phyloP scores from a whole-genome alignment of 1,140 invertebrate genomes.

The Pogonognathellus flavescens region DNA sequence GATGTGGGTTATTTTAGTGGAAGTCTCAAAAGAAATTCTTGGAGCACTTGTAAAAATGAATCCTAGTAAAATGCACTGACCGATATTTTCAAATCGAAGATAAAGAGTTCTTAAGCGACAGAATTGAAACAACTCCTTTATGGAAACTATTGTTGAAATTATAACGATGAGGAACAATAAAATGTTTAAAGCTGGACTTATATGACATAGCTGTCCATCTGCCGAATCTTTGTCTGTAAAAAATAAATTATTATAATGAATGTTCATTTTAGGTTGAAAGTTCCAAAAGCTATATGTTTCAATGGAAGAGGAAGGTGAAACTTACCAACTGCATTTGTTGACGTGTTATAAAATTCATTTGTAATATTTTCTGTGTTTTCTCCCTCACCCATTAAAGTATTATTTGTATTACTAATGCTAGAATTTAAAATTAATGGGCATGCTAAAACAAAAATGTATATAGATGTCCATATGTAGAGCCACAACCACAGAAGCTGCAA shows the following conservation, averaged over 20 bases:
- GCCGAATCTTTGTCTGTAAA: background rate
- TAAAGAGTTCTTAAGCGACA: constrained; percentile 42
- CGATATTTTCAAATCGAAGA: constrained; percentile 57
- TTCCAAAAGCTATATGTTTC: no score
- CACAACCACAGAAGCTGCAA: constrained; percentile 31
- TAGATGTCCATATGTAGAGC: constrained; percentile 31
- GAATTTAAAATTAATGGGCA: constrained; percentile 22
- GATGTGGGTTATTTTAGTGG: background rate
- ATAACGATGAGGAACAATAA: background rate
- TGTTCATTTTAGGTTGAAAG: background rate
- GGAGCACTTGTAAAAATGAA: constrained; percentile 52
- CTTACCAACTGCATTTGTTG: background rate
- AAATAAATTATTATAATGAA: background rate
- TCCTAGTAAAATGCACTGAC: constrained; percentile 24
- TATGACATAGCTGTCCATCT: background rate
- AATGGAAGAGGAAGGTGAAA: no score
- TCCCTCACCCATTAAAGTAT: background rate
- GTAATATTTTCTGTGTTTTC: background rate
- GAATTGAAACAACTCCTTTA: constrained; percentile 57
- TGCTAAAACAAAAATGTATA: background rate
- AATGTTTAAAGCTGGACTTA: background rate
- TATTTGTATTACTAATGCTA: background rate
- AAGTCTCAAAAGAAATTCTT: background rate
- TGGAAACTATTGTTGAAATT: background rate
- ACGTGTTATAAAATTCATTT: background rate